phyloP scores from a whole-genome alignment of 2,888 invertebrate genomes.

The Oxystoma pomonae region DNA sequence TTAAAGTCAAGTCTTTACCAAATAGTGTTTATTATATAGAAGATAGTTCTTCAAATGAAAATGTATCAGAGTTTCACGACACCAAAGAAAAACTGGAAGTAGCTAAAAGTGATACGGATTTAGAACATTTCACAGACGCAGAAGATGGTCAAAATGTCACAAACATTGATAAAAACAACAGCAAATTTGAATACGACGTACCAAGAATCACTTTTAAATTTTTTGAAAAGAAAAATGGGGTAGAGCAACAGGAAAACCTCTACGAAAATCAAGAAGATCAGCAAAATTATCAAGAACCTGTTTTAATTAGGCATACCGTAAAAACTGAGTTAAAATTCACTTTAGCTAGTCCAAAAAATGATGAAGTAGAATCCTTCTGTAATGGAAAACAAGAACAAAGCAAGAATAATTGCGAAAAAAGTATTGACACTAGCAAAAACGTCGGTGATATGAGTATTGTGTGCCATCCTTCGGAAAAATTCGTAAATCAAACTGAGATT shows the following conservation, averaged over 20 bases:
- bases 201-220: conserved; percentile 47
- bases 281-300: conserved; percentile 16
- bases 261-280: conserved; percentile 30
- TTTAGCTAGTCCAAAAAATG: conserved; percentile 26
- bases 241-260: conserved; percentile 26
- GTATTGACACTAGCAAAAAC: neutral
- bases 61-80: conserved; percentile 34
- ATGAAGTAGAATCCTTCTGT: conserved; percentile 9
- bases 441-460: conserved; percentile 2
- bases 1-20: conserved; percentile 30
- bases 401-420: neutral
- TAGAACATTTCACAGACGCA: conserved; percentile 32
- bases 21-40: conserved; percentile 32
- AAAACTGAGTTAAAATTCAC: conserved; percentile 41
- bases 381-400: neutral
- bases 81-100: conserved; percentile 25
- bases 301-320: conserved; percentile 16
- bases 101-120: conserved; percentile 27
- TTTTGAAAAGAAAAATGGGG: conserved; percentile 37
- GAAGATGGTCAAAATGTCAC: conserved; percentile 23
- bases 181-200: conserved; percentile 42
- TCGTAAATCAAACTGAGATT: conserved; percentile 31
- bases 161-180: conserved; percentile 31
- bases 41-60: conserved; percentile 27
- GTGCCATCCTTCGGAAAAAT: conserved; percentile 28